Percentiles rank a stretch among this genome's conserved stretches.
Evolutionary conservation across 2,888 invertebrate species (phyloP).

Genomic region (Andrena camellia): DNA sequence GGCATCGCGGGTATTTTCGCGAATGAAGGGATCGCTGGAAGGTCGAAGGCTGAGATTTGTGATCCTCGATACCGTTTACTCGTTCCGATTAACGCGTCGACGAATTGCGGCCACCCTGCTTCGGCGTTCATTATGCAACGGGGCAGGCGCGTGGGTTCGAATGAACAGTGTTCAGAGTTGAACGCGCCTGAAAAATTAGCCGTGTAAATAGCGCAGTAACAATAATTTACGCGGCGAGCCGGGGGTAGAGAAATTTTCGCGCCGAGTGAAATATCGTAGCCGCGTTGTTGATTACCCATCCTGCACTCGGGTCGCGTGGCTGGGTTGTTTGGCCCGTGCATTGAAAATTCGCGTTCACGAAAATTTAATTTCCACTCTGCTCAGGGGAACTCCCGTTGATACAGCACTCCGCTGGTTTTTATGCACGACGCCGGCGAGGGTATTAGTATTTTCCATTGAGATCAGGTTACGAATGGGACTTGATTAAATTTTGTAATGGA

Average conservation of each 20-base stretch:
- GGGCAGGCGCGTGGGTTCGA: conserved; percentile 6
- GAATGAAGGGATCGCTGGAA: too few species aligned
- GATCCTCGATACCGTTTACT: neutral
- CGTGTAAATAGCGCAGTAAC: conserved; percentile 20
- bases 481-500: conserved; percentile 42
- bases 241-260: conserved; percentile 3
- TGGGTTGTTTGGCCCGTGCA: neutral
- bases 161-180: conserved; percentile 2
- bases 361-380: conserved; percentile 18
- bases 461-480: conserved; percentile 33
- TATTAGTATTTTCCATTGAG: conserved; percentile 40
- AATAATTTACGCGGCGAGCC: conserved; percentile 28
- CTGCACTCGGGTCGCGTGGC: neutral
- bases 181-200: conserved; percentile 35
- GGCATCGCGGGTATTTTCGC: too few species aligned
- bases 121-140: conserved; percentile 5
- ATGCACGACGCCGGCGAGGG: neutral
- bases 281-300: conserved; percentile 31
- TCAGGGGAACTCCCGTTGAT: neutral
- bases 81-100: conserved; percentile 1
- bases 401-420: neutral
- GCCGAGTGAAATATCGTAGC: conserved; percentile 31
- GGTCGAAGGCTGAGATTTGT: neutral
- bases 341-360: conserved; percentile 12
- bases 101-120: neutral